Base-by-base conservation (phyloP, 2,113 vertebrate species). In the Anoplopoma fimbria region DNA sequence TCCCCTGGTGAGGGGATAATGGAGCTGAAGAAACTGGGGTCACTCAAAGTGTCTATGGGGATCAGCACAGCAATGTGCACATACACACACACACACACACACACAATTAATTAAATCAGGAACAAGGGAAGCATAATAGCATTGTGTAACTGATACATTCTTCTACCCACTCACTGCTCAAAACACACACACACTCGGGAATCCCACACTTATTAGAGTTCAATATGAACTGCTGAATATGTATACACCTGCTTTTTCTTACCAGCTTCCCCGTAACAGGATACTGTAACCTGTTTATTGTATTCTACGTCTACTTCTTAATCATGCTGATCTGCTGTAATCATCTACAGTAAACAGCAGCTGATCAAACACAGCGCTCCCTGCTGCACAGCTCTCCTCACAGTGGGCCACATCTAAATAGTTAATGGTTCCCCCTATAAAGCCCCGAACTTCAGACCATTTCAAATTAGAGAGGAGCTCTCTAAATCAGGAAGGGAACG, bases 331-430 rank as follows among this genome's bases (percentile, higher is more conserved):
- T 85, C 7, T 4, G 13, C 12, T 71, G 79, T 79, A 81, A 77
- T 91, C 58, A 82, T 77, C 81, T 55, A 31, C 63, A 84, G 76
- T 78, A 89, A 92, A 87, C 90, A 88, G 77, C 14, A 75, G 5
- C 84, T 87, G 89, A 92, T 90, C 89, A 92, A 90, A 91, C 75
- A 88, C 73, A 62, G 75, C 64, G 2, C 13, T 10, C 34, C 60
- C 42, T 55, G 61, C 83, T 71, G 61, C 77, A 62, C 72, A 27
- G 81, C 65, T 64, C 61, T 58, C n/a, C 75, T 81, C 87, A 63
- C 87, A 89, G 79, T 67, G 68, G 71, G 85, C 84, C 79, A 68
- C 86, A 79, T 90, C 78, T 93, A 72, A 94, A 93, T 93, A 93
- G 88, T 93, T 93, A 91, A 94, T 90, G 84, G 53, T 58, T 70